These are phyloP conservation scores for Acutogordius australiensis DNA, from an alignment of 2,888 invertebrate genomes.

Conservation along the genomic window DNA sequence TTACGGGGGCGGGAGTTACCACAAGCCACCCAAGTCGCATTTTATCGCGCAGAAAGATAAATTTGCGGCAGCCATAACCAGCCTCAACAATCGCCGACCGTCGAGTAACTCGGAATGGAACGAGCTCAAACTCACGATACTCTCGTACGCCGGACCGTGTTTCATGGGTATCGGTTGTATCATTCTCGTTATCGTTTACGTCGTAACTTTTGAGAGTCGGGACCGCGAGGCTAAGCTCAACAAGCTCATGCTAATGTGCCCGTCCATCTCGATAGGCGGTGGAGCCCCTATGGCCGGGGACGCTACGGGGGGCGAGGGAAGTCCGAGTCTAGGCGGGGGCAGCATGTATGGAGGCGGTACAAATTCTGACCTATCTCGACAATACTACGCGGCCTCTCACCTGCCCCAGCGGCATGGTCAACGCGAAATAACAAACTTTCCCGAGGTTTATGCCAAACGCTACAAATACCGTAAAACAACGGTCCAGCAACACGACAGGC, in stretches of 20 bases:
- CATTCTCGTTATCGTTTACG: constrained; percentile 21
- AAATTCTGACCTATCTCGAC: too few relatives aligned
- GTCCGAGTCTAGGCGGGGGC: too few relatives aligned
- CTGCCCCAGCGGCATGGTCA: too few relatives aligned
- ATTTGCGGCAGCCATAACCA: not conserved
- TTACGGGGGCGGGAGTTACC: too few relatives aligned
- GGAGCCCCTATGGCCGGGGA: too few relatives aligned
- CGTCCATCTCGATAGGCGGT: not conserved
- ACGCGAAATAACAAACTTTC: too few relatives aligned
- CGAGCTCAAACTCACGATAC: not conserved
- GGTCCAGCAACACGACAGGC: too few relatives aligned
- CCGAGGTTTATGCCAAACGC: too few relatives aligned
- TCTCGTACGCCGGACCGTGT: constrained; percentile 22
- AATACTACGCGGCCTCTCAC: too few relatives aligned
- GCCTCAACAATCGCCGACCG: not conserved
- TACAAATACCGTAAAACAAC: too few relatives aligned
- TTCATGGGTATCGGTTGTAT: constrained; percentile 23
- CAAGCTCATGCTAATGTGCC: not conserved
- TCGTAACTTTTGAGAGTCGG: constrained; percentile 22
- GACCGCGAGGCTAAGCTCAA: constrained; percentile 17
- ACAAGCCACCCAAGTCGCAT: not conserved
- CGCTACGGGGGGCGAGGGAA: too few relatives aligned
- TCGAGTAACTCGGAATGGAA: not conserved
- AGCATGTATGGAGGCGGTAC: too few relatives aligned
- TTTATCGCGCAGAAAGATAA: not conserved